A percentile compares a stretch with the other conserved stretches of the same genome.
These are phyloP conservation scores for Drosophila neocordata DNA, from an alignment of 1,140 invertebrate species.

Conservation along the genomic window DNA sequence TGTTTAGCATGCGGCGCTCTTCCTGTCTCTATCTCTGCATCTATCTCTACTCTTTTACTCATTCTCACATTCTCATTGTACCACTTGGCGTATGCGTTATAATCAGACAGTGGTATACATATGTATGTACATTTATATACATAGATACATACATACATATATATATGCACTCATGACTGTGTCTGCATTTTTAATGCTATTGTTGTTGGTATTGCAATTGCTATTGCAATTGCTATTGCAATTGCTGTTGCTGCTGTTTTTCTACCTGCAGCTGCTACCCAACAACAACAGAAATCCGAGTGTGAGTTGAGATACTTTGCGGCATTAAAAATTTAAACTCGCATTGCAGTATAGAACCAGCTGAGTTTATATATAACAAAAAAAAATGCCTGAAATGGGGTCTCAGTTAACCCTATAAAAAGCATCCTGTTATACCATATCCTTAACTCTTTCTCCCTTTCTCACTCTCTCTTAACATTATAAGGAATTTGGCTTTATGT, in stretches of 20 bases:
- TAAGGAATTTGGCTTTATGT: constrained; percentile 1
- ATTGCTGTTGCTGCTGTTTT: constrained; percentile 27
- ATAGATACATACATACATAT: constrained; percentile 19
- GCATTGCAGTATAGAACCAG: constrained; percentile 52
- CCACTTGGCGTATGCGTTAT: constrained; percentile 75
- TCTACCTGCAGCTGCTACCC: constrained; percentile 66
- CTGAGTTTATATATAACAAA: not conserved
- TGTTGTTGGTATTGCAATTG: constrained; percentile 6
- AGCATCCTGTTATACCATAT: constrained; percentile 7
- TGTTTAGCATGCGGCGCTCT: constrained; percentile 62
- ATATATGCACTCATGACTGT: constrained; percentile 51
- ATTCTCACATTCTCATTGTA: constrained; percentile 14
- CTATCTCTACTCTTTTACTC: not conserved
- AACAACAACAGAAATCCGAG: constrained; percentile 19
- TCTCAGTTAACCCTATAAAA: not conserved
- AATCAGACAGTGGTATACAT: constrained; percentile 25
- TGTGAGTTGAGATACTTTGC: constrained; percentile 57
- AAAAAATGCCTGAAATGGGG: constrained; percentile 14
- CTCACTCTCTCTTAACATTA: not conserved
- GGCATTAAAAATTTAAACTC: constrained; percentile 75
- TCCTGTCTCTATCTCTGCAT: constrained; percentile 10
- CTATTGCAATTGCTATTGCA: not conserved
- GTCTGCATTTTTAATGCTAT: constrained; percentile 74
- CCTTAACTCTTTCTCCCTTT: too few relatives aligned
- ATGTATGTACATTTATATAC: constrained; percentile 13